Percentiles rank a stretch among this genome's conserved stretches.
Evolutionary conservation across 2,888 invertebrate species (phyloP).

Genomic region (Omphaloscelis lunosa): DNA sequence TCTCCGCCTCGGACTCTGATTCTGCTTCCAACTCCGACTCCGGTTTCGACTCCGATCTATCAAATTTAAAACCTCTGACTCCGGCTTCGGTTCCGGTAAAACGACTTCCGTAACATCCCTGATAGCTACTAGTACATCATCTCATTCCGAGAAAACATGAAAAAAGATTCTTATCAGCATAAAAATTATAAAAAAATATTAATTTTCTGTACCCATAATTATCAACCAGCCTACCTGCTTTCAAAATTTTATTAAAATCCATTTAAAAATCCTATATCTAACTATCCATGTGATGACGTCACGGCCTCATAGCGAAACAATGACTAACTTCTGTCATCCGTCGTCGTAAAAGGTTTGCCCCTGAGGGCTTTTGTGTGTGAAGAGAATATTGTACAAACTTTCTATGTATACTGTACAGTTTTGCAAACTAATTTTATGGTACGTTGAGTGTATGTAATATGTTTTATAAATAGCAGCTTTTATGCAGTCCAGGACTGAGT

Average conservation of each 20-base stretch:
- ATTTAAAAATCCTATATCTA: constrained; percentile 52
- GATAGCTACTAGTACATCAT: background rate
- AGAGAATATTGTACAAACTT: constrained; percentile 41
- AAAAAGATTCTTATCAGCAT: background rate
- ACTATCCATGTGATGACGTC: constrained; percentile 30
- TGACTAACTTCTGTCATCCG: constrained; percentile 48
- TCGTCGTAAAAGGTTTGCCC: constrained; percentile 55
- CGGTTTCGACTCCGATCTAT: too few species aligned
- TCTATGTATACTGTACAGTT: constrained; percentile 27
- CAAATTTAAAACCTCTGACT: too few species aligned
- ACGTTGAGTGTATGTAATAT: background rate
- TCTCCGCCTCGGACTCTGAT: too few species aligned
- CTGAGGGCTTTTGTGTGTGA: constrained; percentile 32
- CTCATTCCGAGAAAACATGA: too few species aligned
- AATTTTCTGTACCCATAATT: background rate
- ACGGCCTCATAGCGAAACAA: constrained; percentile 35
- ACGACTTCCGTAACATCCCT: too few species aligned
- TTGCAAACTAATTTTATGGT: constrained; percentile 40
- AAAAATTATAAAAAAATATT: too few species aligned
- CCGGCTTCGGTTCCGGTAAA: too few species aligned
- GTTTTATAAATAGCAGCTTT: background rate
- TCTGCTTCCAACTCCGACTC: too few species aligned
- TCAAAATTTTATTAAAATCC: background rate
- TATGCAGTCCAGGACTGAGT: background rate
- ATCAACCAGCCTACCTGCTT: background rate